A percentile compares a stretch with the other conserved stretches of the same genome.
These are phyloP conservation scores for Corvus cornix DNA, from an alignment of 2,113 vertebrate genomes.

Conservation along the genomic window DNA sequence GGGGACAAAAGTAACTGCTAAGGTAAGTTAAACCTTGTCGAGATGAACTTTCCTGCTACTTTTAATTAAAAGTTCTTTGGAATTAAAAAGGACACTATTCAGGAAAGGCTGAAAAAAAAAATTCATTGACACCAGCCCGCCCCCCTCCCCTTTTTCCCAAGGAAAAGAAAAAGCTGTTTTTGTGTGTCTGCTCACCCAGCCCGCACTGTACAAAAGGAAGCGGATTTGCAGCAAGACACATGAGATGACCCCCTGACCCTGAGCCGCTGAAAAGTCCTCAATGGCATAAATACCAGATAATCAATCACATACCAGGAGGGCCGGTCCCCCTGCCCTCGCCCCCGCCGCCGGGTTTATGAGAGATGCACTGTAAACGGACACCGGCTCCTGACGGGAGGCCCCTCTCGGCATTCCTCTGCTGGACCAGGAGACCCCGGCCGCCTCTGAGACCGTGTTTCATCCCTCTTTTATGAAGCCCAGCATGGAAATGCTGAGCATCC, in stretches of 20 bases:
- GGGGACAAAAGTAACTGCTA: constrained; percentile 78
- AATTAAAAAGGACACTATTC: constrained; percentile 86
- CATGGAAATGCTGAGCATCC: neutral
- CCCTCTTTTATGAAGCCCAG: neutral
- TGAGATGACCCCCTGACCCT: constrained; percentile 92
- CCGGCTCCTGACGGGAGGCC: constrained; percentile 73
- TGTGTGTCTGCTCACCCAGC: constrained; percentile 83
- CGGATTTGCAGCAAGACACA: constrained; percentile 90
- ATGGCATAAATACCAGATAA: constrained; percentile 94
- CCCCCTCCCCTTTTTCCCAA: constrained; percentile 88
- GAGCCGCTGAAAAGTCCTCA: constrained; percentile 89
- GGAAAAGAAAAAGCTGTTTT: constrained; percentile 85
- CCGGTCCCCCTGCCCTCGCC: constrained; percentile 80
- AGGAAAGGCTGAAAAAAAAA: constrained; percentile 77
- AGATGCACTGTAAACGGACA: constrained; percentile 92
- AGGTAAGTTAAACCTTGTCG: constrained; percentile 82
- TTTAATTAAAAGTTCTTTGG: constrained; percentile 85
- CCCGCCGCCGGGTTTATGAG: constrained; percentile 78
- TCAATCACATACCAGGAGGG: constrained; percentile 94
- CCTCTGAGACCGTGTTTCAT: constrained; percentile 57
- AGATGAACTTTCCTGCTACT: constrained; percentile 82
- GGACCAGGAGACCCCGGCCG: constrained; percentile 53
- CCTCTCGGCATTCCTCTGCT: constrained; percentile 81
- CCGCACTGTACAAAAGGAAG: constrained; percentile 98
- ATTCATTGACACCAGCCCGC: constrained; percentile 83